Percentiles rank a stretch among this genome's conserved stretches.
Evolutionary conservation across 2,113 vertebrate genomes (phyloP).

Genomic region (Carlito syrichta): DNA sequence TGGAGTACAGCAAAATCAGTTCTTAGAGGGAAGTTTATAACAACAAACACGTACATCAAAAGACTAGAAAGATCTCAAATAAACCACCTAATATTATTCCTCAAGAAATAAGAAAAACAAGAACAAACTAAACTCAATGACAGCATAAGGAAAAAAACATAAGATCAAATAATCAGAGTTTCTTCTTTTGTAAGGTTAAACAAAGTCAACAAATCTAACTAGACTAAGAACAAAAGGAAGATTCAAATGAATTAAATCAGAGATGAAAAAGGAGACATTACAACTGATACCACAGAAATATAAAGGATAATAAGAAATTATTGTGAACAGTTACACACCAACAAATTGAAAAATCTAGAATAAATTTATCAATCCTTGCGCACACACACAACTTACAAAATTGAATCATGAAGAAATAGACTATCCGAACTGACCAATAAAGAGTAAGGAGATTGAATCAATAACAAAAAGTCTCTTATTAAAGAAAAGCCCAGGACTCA

Average conservation of each 20-base stretch:
- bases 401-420: neutral
- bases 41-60: neutral
- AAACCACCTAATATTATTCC: neutral
- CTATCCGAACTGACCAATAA: neutral
- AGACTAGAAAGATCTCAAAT: neutral
- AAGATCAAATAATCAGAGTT: too few species aligned
- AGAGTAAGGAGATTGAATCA: neutral
- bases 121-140: neutral
- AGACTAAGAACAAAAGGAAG: neutral
- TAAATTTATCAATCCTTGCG: neutral
- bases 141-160: neutral
- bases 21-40: neutral
- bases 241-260: neutral
- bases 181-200: neutral
- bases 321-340: neutral
- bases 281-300: neutral
- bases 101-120: neutral
- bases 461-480: neutral
- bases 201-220: neutral
- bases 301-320: neutral
- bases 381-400: neutral
- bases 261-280: neutral
- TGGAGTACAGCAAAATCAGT: neutral
- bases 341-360: neutral
- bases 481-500: neutral